Conservation (phyloP, 2,113 vertebrate genomes). For the mouse (Mus musculus) region GRCm39 chr11:96566501-96567000, state of each 20-base stretch:
- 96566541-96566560: not conserved
- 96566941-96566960: not conserved
- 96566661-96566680: not conserved
- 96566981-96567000: not conserved
- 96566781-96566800: not conserved
- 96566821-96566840: conserved; percentile 47
- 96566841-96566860: no score
- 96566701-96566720: not conserved
- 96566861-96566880: not conserved
- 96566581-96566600: conserved; percentile 8
- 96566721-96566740: not conserved
- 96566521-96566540: not conserved
- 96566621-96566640: not conserved
- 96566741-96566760: conserved; percentile 35
- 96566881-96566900: not conserved
- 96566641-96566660: not conserved
- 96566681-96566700: conserved; percentile 7
- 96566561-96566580: not conserved
- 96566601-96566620: not conserved
- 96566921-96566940: not conserved
- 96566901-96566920: not conserved
- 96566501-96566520: not conserved
- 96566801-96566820: not conserved
- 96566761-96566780: conserved; percentile 4
- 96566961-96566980: not conserved